phyloP scores from a whole-genome alignment of 2,113 vertebrate species.

The Lophochroa leadbeateri region DNA sequence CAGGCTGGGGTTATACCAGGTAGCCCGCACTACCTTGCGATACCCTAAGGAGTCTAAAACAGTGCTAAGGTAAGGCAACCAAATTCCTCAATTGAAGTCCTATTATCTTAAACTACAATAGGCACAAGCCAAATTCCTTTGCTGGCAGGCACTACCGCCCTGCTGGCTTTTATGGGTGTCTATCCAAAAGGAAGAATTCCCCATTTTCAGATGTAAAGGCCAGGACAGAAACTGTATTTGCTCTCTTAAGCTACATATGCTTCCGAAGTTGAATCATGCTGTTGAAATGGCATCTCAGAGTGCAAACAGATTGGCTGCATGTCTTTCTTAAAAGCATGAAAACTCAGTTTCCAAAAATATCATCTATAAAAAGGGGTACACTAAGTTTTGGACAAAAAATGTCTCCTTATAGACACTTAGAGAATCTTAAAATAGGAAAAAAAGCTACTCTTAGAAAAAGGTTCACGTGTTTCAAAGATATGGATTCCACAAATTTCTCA shows the following conservation, averaged over 20 bases:
- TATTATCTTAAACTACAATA: neutral
- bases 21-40: neutral
- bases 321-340: constrained; percentile 12
- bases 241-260: neutral
- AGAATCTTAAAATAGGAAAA: neutral
- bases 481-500: neutral
- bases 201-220: neutral
- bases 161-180: neutral
- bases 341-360: constrained; percentile 34
- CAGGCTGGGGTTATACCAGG: neutral
- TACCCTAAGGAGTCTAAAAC: neutral
- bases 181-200: neutral
- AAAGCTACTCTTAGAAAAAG: neutral
- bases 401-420: neutral
- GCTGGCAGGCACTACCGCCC: fast-evolving
- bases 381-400: neutral
- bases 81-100: neutral
- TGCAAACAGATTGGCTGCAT: constrained; percentile 33
- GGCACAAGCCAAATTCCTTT: neutral
- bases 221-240: neutral
- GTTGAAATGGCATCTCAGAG: constrained; percentile 24
- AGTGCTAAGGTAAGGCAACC: neutral
- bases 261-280: neutral
- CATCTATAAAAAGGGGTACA: neutral
- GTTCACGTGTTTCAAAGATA: neutral